phyloP scores from a whole-genome alignment of 2,113 vertebrate species.

The Synodontis membranacea region DNA sequence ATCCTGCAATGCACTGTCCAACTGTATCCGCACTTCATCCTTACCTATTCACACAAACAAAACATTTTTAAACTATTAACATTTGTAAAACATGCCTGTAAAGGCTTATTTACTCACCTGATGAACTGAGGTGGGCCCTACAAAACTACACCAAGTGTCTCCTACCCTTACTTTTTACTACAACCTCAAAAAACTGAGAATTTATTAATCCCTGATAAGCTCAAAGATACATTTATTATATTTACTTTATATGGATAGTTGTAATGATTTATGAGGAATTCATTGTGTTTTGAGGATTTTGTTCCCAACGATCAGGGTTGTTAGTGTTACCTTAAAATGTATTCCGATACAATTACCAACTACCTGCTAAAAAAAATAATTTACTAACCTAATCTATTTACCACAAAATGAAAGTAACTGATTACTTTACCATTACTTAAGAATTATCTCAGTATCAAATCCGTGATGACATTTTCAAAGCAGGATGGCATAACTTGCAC shows the following conservation, averaged over 20 bases:
- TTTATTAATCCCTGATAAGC: background rate
- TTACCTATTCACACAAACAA: constrained; percentile 66
- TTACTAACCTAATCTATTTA: too few species aligned
- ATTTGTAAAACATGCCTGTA: background rate
- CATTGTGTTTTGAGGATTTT: background rate
- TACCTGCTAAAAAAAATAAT: too few species aligned
- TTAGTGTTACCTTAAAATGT: too few species aligned
- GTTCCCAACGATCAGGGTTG: background rate
- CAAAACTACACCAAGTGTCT: background rate
- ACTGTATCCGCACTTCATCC: constrained; percentile 73
- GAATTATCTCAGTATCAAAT: too few species aligned
- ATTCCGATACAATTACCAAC: too few species aligned
- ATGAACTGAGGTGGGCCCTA: background rate
- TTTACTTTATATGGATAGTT: background rate
- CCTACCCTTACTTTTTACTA: background rate
- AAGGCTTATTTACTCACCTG: background rate
- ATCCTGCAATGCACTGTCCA: constrained; percentile 79
- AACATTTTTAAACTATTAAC: background rate
- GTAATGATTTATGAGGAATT: background rate
- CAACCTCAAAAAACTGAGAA: background rate
- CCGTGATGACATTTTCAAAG: too few species aligned
- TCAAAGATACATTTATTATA: background rate
- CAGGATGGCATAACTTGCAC: too few species aligned
- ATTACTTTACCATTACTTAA: too few species aligned
- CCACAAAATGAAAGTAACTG: too few species aligned